Evolutionary conservation across 1,140 invertebrate species (phyloP).

Genomic region (Palaemon carinicauda): DNA sequence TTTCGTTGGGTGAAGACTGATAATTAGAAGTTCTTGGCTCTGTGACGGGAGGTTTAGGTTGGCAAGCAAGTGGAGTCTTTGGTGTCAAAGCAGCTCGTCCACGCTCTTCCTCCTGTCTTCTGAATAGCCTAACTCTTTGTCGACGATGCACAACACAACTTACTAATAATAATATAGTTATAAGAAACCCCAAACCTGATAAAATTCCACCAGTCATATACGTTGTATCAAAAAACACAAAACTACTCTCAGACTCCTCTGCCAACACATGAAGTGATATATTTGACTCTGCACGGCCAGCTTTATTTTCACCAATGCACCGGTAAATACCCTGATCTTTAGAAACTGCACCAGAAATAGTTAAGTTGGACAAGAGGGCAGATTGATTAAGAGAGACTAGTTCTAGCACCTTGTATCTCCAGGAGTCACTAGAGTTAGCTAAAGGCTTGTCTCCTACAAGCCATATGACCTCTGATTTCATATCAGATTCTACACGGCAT

Average conservation of each 20-base stretch:
- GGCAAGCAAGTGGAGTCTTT: not conserved
- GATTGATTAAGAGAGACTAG: conserved; percentile 47
- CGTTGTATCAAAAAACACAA: conserved; percentile 6
- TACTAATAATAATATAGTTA: conserved; percentile 29
- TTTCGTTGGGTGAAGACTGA: conserved; percentile 71
- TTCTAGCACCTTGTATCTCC: conserved; percentile 44
- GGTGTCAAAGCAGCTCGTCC: not conserved
- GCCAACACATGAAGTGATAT: conserved; percentile 74
- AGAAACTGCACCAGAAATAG: conserved; percentile 74
- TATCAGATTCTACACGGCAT: conserved; percentile 76
- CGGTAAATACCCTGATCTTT: conserved; percentile 78
- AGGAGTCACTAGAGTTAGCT: conserved; percentile 63
- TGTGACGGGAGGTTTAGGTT: not conserved
- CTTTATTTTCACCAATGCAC: conserved; percentile 80
- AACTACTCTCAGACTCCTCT: conserved; percentile 27
- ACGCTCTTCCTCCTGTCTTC: conserved; percentile 36
- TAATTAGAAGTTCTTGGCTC: not conserved
- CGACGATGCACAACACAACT: conserved; percentile 37
- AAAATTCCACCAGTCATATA: conserved; percentile 43
- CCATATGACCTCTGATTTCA: conserved; percentile 74
- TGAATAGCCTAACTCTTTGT: conserved; percentile 32
- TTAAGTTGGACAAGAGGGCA: conserved; percentile 69
- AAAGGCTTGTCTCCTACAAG: conserved; percentile 66
- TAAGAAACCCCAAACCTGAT: conserved; percentile 22
- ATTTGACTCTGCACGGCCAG: conserved; percentile 74